A percentile compares a stretch with the other conserved stretches of the same genome.
Conservation (phyloP, 2,113 vertebrate genomes). For the Tursiops truncatus region DNA sequence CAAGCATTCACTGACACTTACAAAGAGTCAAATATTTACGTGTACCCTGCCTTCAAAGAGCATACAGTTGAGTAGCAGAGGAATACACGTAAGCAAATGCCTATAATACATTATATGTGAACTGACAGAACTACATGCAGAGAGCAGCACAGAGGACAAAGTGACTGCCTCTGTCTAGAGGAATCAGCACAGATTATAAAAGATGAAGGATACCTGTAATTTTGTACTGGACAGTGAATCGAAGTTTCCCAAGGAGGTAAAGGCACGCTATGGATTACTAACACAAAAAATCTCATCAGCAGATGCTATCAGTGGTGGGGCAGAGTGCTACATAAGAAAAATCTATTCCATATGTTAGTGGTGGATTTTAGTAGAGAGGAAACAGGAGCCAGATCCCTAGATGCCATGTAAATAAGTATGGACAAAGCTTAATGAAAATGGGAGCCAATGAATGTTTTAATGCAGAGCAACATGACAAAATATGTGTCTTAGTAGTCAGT, state of each 20-base stretch:
- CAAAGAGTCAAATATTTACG: neutral
- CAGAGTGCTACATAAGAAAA: neutral
- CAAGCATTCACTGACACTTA: neutral
- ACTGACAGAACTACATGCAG: neutral
- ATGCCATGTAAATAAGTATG: neutral
- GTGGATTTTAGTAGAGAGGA: neutral
- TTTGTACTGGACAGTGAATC: neutral
- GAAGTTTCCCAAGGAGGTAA: neutral
- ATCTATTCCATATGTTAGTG: neutral
- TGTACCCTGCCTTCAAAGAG: neutral
- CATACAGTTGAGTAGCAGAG: neutral
- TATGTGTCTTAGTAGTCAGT: neutral
- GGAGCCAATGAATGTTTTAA: neutral
- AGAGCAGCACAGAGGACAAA: neutral
- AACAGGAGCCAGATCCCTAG: neutral
- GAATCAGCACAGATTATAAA: neutral
- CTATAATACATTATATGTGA: neutral
- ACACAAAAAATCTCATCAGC: neutral
- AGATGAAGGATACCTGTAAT: neutral
- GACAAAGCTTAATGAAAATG: neutral
- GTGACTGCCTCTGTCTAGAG: neutral
- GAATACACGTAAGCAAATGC: neutral
- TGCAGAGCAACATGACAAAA: neutral
- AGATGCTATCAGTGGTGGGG: neutral
- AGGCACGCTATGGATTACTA: neutral